Percentiles rank a stretch among this genome's conserved stretches.
Evolutionary conservation across 2,888 invertebrate species (phyloP).

Genomic region (Leptopilina syphax): DNA sequence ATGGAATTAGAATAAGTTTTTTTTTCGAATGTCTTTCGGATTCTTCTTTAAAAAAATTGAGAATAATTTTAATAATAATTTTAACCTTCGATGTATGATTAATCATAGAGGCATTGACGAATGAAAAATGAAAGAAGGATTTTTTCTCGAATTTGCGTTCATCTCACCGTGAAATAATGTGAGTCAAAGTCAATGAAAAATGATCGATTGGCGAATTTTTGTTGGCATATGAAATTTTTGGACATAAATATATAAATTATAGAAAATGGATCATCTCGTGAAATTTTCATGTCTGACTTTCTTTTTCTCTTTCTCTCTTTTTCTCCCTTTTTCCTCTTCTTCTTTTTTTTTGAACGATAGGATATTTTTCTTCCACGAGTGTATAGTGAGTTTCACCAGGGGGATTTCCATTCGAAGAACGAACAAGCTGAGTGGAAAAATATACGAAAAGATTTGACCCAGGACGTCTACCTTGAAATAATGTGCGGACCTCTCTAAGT

Average conservation of each 20-base stretch:
- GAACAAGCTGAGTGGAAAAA: constrained; percentile 28
- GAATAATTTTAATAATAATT: too few relatives aligned
- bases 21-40: too few relatives aligned
- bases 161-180: constrained; percentile 29
- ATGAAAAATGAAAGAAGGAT: neutral
- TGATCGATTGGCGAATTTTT: neutral
- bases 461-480: constrained; percentile 25
- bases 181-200: neutral
- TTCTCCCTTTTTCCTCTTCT: neutral
- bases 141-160: neutral
- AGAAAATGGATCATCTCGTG: too few relatives aligned
- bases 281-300: too few relatives aligned
- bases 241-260: too few relatives aligned
- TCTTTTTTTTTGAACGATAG: neutral
- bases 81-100: too few relatives aligned
- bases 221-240: neutral
- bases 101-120: neutral
- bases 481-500: constrained; percentile 8
- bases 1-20: too few relatives aligned
- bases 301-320: too few relatives aligned
- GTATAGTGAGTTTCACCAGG: neutral
- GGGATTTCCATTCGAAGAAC: constrained; percentile 13
- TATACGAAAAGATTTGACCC: constrained; percentile 28
- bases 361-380: neutral
- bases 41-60: too few relatives aligned